Conservation (phyloP, 2,888 invertebrate genomes). For the Vesta saturnalis region DNA sequence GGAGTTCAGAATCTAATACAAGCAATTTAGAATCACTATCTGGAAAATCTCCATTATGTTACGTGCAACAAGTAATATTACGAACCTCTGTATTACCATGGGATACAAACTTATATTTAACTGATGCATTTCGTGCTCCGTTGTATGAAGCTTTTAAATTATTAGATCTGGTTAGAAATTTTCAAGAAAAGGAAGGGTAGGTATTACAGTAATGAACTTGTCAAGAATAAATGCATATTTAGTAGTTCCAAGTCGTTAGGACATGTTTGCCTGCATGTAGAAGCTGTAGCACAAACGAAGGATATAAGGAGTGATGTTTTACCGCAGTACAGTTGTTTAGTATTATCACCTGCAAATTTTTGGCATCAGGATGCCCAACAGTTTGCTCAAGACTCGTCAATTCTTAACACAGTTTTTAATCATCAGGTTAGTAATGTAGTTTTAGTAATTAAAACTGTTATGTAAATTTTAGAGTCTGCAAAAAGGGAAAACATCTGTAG, state of each 20-base stretch:
- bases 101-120: constrained; percentile 81
- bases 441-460: not conserved
- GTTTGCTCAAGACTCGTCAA: constrained; percentile 81
- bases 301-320: constrained; percentile 68
- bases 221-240: constrained; percentile 43
- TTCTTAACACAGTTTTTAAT: constrained; percentile 83
- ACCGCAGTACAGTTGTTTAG: constrained; percentile 91
- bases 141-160: constrained; percentile 90
- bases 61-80: constrained; percentile 80
- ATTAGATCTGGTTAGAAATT: constrained; percentile 85
- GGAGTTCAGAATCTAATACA: constrained; percentile 65
- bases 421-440: constrained; percentile 77
- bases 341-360: constrained; percentile 92
- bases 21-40: constrained; percentile 55
- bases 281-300: constrained; percentile 75
- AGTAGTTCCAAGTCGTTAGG: constrained; percentile 76
- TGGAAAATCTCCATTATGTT: constrained; percentile 68
- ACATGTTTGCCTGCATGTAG: constrained; percentile 87
- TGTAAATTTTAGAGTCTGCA: constrained; percentile 73
- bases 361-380: constrained; percentile 88
- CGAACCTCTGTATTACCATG: constrained; percentile 84
- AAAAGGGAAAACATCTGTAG: constrained; percentile 83
- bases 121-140: constrained; percentile 93
- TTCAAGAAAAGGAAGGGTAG: constrained; percentile 78
- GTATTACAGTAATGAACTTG: constrained; percentile 43